Conservation (phyloP, 2,797 vertebrate species). For the Malacoraja senta region DNA sequence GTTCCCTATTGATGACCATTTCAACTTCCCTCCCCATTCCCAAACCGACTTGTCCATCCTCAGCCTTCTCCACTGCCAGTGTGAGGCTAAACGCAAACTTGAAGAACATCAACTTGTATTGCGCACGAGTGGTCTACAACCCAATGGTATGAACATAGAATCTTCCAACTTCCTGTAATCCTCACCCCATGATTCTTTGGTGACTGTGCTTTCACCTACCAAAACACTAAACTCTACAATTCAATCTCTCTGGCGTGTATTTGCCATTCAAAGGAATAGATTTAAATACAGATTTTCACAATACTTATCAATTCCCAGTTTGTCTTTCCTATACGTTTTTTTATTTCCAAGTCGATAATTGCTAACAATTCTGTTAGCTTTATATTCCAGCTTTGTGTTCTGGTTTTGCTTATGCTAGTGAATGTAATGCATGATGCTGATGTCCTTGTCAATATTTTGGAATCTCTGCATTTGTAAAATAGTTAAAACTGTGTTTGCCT, state of each 20-base stretch:
- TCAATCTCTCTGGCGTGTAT: no score
- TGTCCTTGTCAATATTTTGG: not conserved
- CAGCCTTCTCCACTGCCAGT: no score
- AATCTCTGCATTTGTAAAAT: not conserved
- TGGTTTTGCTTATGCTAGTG: not conserved
- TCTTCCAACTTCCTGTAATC: no score
- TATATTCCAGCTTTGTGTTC: not conserved
- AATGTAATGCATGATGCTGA: not conserved
- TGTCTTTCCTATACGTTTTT: not conserved
- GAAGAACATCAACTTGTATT: no score
- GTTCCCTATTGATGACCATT: no score
- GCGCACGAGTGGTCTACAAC: no score
- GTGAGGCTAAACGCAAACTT: no score
- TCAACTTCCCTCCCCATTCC: no score
- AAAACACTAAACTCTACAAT: not conserved
- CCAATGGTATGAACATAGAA: no score
- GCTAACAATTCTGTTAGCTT: not conserved
- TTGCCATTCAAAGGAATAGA: not conserved
- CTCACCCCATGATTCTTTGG: no score
- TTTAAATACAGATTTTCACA: not conserved
- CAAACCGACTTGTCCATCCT: no score
- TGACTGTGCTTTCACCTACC: no score
- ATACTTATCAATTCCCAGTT: not conserved
- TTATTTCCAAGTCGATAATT: not conserved
- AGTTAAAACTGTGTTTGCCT: slow-evolving; percentile 33